These are phyloP conservation scores for Fissipunctia ypsillon DNA, from an alignment of 2,888 invertebrate species.

Conservation along the genomic window DNA sequence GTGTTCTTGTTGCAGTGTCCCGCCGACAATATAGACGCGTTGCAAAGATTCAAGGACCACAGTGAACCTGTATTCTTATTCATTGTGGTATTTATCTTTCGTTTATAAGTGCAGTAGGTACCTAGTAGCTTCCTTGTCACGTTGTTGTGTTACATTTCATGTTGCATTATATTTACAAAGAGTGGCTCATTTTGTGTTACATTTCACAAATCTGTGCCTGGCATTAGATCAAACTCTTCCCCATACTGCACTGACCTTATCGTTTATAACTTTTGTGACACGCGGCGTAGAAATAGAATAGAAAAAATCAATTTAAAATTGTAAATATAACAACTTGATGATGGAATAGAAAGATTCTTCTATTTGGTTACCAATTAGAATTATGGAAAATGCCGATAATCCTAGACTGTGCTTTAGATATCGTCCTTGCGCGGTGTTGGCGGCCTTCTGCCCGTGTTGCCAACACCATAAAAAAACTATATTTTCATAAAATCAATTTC, in stretches of 20 bases:
- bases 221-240: not conserved
- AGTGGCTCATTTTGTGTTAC: not conserved
- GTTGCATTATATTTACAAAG: not conserved
- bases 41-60: conserved; percentile 91
- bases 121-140: not conserved
- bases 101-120: not conserved
- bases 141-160: not conserved
- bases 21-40: conserved; percentile 90
- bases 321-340: too few relatives aligned
- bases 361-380: too few relatives aligned
- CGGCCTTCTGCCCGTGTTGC: not conserved
- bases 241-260: too few relatives aligned
- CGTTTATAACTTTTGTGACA: too few relatives aligned
- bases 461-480: not conserved
- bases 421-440: not conserved
- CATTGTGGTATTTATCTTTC: conserved; percentile 80
- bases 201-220: not conserved
- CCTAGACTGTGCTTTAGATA: not conserved
- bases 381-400: not conserved
- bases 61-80: conserved; percentile 94
- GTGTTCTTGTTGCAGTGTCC: conserved; percentile 82
- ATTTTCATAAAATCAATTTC: not conserved
- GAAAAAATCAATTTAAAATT: not conserved
- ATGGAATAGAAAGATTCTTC: too few relatives aligned
- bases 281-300: not conserved